These are phyloP conservation scores for Meganola albula DNA, from an alignment of 2,888 invertebrate species.

Conservation along the genomic window DNA sequence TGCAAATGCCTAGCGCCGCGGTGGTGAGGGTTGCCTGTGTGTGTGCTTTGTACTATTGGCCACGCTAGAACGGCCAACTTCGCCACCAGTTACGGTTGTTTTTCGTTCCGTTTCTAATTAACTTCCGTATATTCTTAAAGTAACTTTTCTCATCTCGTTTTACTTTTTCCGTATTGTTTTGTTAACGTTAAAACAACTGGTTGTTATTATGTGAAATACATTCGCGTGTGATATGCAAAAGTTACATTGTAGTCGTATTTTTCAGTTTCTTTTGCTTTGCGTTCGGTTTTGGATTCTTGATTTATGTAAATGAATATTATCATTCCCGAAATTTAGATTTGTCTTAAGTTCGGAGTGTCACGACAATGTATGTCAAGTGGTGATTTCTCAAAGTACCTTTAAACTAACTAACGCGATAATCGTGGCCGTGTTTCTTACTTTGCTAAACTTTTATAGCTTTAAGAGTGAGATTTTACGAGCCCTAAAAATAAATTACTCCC, in stretches of 20 bases:
- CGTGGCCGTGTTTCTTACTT: slow-evolving; percentile 51
- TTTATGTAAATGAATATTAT: slow-evolving; percentile 55
- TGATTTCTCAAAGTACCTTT: slow-evolving; percentile 50
- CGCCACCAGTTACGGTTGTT: slow-evolving; percentile 79
- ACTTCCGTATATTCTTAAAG: slow-evolving; percentile 76
- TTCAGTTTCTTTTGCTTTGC: slow-evolving; percentile 57
- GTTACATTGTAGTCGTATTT: slow-evolving; percentile 45
- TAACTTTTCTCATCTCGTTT: slow-evolving; percentile 75
- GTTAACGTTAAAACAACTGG: slow-evolving; percentile 47
- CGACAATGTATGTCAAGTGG: slow-evolving; percentile 58
- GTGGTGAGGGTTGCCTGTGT: slow-evolving; percentile 65
- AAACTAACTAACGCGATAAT: slow-evolving; percentile 49
- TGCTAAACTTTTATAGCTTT: slow-evolving; percentile 68
- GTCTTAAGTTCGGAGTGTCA: slow-evolving; percentile 57
- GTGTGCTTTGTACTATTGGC: slow-evolving; percentile 74
- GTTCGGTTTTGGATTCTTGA: slow-evolving; percentile 41
- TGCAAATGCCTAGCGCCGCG: slow-evolving; percentile 73
- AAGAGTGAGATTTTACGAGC: slow-evolving; percentile 74
- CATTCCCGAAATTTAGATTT: slow-evolving; percentile 37
- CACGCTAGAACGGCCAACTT: slow-evolving; percentile 77
- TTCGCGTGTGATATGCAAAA: slow-evolving; percentile 63
- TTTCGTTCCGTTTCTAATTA: slow-evolving; percentile 77
- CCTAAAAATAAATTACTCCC: slow-evolving; percentile 70
- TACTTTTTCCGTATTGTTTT: slow-evolving; percentile 53
- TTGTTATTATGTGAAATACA: slow-evolving; percentile 64